Conservation (phyloP, 2,113 vertebrate genomes). For the Sinocyclocheilus maitianheensis region DNA sequence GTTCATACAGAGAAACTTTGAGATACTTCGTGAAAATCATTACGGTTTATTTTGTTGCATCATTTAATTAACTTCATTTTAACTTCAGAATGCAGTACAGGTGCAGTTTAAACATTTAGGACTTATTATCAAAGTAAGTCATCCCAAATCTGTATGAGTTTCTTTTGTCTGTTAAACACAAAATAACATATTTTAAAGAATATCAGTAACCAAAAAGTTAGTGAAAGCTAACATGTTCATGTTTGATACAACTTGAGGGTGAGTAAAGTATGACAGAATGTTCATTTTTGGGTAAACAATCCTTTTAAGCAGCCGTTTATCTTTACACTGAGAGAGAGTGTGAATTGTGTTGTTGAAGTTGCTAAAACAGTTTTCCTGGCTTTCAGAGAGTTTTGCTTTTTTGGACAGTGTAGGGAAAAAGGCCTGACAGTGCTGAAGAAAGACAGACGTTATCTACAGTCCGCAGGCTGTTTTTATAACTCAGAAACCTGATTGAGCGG, state of each 20-base stretch:
- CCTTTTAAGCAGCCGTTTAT: neutral
- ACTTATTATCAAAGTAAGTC: too few relatives aligned
- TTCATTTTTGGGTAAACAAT: neutral
- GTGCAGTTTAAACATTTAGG: neutral
- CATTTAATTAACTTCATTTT: neutral
- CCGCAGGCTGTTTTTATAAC: constrained; percentile 3
- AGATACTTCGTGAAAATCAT: neutral
- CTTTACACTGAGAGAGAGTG: constrained; percentile 23
- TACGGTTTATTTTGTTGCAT: neutral
- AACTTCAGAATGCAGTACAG: neutral
- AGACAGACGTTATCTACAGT: constrained; percentile 17
- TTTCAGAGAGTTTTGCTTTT: neutral
- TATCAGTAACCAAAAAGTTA: too few relatives aligned
- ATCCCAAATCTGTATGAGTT: too few relatives aligned
- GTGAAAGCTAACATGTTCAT: too few relatives aligned
- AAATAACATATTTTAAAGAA: too few relatives aligned
- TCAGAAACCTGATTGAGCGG: neutral
- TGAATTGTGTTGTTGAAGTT: neutral
- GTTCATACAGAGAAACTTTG: neutral
- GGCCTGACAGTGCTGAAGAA: constrained; percentile 12
- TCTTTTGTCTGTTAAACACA: too few relatives aligned
- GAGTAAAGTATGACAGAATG: neutral
- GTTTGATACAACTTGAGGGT: neutral
- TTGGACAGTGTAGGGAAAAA: neutral
- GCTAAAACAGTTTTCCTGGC: constrained; percentile 22